Percentiles rank a stretch among this genome's conserved stretches.
These are phyloP conservation scores for Centropristis striata DNA, from an alignment of 2,113 vertebrate genomes.

Conservation along the genomic window DNA sequence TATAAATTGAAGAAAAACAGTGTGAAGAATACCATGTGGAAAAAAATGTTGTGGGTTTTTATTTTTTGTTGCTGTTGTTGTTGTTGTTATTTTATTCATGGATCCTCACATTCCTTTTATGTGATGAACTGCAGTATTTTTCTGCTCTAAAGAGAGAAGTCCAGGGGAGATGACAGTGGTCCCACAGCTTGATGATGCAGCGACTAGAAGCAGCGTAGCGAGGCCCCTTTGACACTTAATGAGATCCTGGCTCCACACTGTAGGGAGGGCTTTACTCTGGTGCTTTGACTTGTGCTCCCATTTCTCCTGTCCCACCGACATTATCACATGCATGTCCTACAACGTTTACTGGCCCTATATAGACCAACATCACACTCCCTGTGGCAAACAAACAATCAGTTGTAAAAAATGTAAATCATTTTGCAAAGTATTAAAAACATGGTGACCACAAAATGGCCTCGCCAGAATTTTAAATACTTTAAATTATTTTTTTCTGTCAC, in stretches of 20 bases:
- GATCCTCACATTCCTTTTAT: slow-evolving; percentile 82
- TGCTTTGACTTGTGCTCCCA: slow-evolving; percentile 69
- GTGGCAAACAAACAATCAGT: slow-evolving; percentile 95
- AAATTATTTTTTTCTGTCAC: slow-evolving; percentile 71
- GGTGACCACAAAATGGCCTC: slow-evolving; percentile 45
- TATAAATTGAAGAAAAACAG: slow-evolving; percentile 85
- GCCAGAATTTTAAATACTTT: slow-evolving; percentile 71
- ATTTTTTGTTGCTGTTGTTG: slow-evolving; percentile 79
- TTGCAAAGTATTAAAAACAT: slow-evolving; percentile 69
- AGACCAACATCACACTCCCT: slow-evolving; percentile 74
- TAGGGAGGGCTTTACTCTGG: slow-evolving; percentile 62
- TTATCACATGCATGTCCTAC: slow-evolving; percentile 52
- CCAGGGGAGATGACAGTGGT: slow-evolving; percentile 59
- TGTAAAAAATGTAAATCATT: slow-evolving; percentile 84
- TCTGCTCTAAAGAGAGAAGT: slow-evolving; percentile 71
- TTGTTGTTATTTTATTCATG: slow-evolving; percentile 84
- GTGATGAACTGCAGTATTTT: slow-evolving; percentile 77
- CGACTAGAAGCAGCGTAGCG: slow-evolving; percentile 55
- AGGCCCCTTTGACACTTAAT: slow-evolving; percentile 46
- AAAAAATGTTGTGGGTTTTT: slow-evolving; percentile 83
- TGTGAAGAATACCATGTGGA: slow-evolving; percentile 85
- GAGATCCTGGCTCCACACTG: slow-evolving; percentile 50
- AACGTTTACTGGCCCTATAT: slow-evolving; percentile 53
- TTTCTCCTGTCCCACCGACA: slow-evolving; percentile 42
- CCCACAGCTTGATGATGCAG: slow-evolving; percentile 64